Conservation (phyloP, 1,140 invertebrate species). For the Penaeus indicus region DNA sequence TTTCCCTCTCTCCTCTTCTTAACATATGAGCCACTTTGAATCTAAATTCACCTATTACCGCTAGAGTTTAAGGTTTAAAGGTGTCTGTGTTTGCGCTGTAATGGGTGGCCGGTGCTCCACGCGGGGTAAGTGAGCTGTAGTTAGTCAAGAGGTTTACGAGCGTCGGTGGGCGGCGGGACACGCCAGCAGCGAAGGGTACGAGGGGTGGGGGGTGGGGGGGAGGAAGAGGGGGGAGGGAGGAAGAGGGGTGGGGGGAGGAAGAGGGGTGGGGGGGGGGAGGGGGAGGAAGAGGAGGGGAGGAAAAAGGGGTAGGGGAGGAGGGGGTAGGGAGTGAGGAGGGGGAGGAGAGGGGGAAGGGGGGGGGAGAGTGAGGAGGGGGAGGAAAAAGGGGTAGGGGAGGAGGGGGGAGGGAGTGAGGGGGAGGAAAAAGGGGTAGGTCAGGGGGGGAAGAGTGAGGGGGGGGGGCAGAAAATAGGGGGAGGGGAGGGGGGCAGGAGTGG, state of each 20-base stretch:
- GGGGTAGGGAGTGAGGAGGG: no score
- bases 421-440: no score
- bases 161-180: not conserved
- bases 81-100: conserved; percentile 11
- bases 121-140: conserved; percentile 20
- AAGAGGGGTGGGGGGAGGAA: not conserved
- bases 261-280: not conserved
- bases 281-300: not conserved
- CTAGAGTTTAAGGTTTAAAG: conserved; percentile 43
- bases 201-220: not conserved
- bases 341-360: no score
- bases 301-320: not conserved
- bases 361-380: no score
- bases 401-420: no score
- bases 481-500: no score
- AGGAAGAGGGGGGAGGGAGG: no score
- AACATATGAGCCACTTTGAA: conserved; percentile 55
- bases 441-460: no score
- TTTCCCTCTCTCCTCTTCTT: conserved; percentile 12
- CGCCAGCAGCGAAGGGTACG: not conserved
- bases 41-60: conserved; percentile 55
- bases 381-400: no score
- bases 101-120: conserved; percentile 11
- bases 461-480: no score
- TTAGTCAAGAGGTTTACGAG: not conserved